Percentiles rank a stretch among this genome's conserved stretches.
phyloP scores from a whole-genome alignment of 1,140 invertebrate species.

The Solenopsis invicta region DNA sequence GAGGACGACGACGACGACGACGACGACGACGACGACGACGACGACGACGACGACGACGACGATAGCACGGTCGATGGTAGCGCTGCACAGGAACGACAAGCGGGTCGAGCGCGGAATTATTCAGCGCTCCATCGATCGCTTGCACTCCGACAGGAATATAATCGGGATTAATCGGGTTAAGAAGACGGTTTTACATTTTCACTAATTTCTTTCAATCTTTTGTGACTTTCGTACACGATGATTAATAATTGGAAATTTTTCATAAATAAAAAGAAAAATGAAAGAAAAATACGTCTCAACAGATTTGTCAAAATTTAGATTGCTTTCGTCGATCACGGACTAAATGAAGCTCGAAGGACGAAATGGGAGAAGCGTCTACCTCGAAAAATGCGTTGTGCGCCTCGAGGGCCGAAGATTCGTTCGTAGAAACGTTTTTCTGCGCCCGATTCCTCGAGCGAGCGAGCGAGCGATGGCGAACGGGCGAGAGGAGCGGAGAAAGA shows the following conservation, averaged over 20 bases:
- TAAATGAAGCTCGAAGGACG: not conserved
- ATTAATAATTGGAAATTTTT: not conserved
- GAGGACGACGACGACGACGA: constrained; percentile 4
- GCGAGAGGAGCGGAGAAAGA: not conserved
- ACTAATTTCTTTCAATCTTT: not conserved
- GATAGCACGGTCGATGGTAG: constrained; percentile 42
- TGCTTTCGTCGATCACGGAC: not conserved
- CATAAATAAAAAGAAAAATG: not conserved
- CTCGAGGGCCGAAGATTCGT: constrained; percentile 27
- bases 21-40: constrained; percentile 3
- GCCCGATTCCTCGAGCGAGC: constrained; percentile 19
- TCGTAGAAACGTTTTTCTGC: constrained; percentile 63
- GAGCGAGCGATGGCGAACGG: not conserved
- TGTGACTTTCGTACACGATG: not conserved
- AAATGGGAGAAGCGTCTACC: not conserved
- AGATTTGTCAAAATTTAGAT: not conserved
- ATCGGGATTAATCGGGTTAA: constrained; percentile 1
- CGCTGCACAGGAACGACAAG: constrained; percentile 39
- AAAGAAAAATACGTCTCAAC: not conserved
- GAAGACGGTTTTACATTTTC: not conserved
- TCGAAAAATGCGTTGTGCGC: constrained; percentile 34
- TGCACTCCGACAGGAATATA: constrained; percentile 21
- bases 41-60: not conserved
- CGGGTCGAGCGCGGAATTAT: constrained; percentile 61
- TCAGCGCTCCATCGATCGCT: constrained; percentile 57